Percentiles rank a stretch among this genome's conserved stretches.
phyloP scores from a whole-genome alignment of 2,888 invertebrate species.

The Drosophila ustulata region DNA sequence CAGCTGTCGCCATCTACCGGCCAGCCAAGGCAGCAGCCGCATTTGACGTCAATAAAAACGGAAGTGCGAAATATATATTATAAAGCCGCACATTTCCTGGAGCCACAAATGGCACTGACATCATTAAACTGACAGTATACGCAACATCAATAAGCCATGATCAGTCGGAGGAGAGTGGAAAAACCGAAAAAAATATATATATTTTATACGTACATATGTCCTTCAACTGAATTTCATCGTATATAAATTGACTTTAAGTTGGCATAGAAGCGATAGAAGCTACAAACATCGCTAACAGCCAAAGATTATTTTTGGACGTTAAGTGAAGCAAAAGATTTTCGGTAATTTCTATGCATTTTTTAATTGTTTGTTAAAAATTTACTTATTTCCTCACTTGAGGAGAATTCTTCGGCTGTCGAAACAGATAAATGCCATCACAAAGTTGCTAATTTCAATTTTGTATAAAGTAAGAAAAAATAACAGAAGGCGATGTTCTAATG shows the following conservation, averaged over 20 bases:
- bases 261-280: background rate
- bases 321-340: no score
- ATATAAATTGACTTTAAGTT: constrained; percentile 9
- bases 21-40: background rate
- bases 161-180: background rate
- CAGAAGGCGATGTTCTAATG: no score
- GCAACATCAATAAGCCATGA: constrained; percentile 16
- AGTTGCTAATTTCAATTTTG: no score
- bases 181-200: background rate
- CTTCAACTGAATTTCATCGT: background rate
- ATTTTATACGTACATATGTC: background rate
- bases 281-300: background rate
- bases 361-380: no score
- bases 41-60: constrained; percentile 24
- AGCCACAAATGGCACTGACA: constrained; percentile 42
- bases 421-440: no score
- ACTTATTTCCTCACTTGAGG: no score
- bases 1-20: constrained; percentile 46
- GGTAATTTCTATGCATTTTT: no score
- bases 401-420: no score
- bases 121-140: constrained; percentile 45
- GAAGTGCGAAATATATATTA: constrained; percentile 26
- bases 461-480: no score
- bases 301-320: no score
- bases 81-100: constrained; percentile 39